phyloP scores from a whole-genome alignment of 2,797 vertebrate species.

The Dipus sagitta region DNA sequence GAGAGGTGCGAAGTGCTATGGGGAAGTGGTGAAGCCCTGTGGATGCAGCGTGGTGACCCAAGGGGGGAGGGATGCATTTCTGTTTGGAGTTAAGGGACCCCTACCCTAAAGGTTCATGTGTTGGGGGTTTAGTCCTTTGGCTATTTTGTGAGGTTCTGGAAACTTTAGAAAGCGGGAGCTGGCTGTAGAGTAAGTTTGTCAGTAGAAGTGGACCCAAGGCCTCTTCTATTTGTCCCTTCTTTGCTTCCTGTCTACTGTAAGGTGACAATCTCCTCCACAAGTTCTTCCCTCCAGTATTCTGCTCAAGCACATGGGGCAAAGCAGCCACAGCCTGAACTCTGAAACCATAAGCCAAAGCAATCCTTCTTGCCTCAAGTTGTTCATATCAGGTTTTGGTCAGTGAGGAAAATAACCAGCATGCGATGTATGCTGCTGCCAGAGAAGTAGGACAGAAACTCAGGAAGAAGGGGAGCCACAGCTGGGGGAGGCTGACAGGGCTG shows the following conservation, averaged over 20 bases:
- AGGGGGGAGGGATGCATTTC: background rate
- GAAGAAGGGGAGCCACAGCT: background rate
- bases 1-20: background rate
- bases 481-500: background rate
- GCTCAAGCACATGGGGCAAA: too few relatives aligned
- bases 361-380: background rate
- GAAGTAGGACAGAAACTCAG: too few relatives aligned
- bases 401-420: background rate
- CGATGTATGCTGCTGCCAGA: background rate
- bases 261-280: background rate
- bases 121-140: background rate
- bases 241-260: background rate
- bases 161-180: background rate
- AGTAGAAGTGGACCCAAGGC: background rate
- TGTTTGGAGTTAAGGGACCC: too few relatives aligned
- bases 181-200: background rate
- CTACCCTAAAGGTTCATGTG: background rate
- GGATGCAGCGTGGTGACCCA: background rate
- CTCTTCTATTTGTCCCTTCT: background rate
- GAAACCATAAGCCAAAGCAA: background rate
- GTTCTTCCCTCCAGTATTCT: background rate
- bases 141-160: background rate
- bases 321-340: background rate
- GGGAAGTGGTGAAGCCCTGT: fast-evolving
- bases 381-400: background rate